Evolutionary conservation across 2,113 vertebrate genomes (phyloP).

Genomic region (Chrysemys picta): DNA sequence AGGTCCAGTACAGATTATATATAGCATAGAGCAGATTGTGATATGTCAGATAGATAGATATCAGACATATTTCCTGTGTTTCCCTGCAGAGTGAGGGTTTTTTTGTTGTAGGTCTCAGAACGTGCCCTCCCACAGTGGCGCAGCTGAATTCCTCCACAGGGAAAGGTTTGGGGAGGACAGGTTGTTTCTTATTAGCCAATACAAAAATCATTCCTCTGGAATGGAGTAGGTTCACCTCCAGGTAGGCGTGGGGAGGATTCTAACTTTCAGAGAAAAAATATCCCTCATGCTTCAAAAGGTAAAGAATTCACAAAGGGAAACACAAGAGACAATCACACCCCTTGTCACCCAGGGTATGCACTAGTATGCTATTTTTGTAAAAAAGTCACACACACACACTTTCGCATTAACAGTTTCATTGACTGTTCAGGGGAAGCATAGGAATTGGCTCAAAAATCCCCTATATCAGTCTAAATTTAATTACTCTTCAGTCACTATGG

Average conservation of each 20-base stretch:
- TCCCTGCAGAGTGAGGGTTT: neutral
- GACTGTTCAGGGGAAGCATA: neutral
- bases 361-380: neutral
- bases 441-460: neutral
- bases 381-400: no score
- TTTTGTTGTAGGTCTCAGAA: neutral
- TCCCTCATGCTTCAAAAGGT: neutral
- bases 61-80: neutral
- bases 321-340: neutral
- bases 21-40: neutral
- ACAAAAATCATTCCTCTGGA: neutral
- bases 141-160: neutral
- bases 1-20: neutral
- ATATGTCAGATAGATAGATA: no score
- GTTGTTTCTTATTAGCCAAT: neutral
- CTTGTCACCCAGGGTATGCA: fast-evolving
- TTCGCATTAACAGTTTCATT: neutral
- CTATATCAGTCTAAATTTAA: neutral
- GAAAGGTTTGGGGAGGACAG: neutral
- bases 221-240: neutral
- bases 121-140: neutral
- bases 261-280: neutral
- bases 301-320: neutral
- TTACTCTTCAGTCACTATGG: neutral
- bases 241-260: neutral